Base-by-base conservation (phyloP, 2,888 invertebrate species). In the Girardia tigrina region DNA sequence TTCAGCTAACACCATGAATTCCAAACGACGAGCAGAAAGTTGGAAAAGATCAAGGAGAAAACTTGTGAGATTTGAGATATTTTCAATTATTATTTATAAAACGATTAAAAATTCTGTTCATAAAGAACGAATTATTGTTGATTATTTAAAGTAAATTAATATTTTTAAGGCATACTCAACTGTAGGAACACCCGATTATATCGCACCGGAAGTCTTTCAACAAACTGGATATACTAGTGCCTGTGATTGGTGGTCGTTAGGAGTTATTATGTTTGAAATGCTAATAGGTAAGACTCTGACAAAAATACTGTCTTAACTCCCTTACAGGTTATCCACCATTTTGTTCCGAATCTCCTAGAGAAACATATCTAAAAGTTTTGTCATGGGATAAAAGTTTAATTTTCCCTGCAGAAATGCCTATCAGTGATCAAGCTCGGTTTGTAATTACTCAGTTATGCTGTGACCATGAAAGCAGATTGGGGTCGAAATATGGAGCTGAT, bases 261-360 rank as follows among this genome's bases (percentile, higher is more conserved):
- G 76, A n/a, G 98, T 99, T 77, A 98, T 98, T 81, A 98, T 99
- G 98, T 98, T 97, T 86, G 98, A 99, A 87, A 99, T 99, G 98
- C 87, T 99, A 80, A 98, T 98, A 86, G 97, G 89, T 88, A 36
- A 36, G 16, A 12, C 16, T 72, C 20, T 72, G 73, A n/a, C 23
- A 20, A 8, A 73, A 75, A 42, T 28, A 75, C 14, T 56, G 20
- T n/a, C n/a, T n/a, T n/a, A n/a, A n/a, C n/a, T n/a, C n/a, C n/a
- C n/a, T n/a, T n/a, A n/a, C n/a, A 89, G 89, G 98, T 26, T 99
- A 97, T 85, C 98, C 98, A 78, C 98, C 98, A 75, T 98, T 99
- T 86, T 98, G 98, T 85, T 97, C 97, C 76, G 97, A 98, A 86
- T 95, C 92, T 80, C 93, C 94, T 1, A 94, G 94, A 84, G 94